phyloP scores from a whole-genome alignment of 1,140 invertebrate species.

The Euwallacea fornicatus region DNA sequence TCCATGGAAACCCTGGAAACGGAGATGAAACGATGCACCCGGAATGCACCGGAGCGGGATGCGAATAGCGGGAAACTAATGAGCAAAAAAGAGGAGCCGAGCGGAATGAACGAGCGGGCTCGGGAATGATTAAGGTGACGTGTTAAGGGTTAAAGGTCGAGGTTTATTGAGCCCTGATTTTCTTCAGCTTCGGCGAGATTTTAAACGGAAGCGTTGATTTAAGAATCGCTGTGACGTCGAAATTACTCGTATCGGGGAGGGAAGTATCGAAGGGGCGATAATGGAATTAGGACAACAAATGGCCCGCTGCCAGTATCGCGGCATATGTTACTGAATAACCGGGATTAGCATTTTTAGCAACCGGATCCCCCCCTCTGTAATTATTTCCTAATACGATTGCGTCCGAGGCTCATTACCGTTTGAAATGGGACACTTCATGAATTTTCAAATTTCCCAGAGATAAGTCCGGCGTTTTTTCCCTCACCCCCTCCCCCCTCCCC shows the following conservation, averaged over 20 bases:
- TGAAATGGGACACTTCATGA: background rate
- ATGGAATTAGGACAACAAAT: conserved; percentile 48
- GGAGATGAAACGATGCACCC: conserved; percentile 5
- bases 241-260: background rate
- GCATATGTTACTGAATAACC: conserved; percentile 44
- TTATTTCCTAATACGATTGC: conserved; percentile 5
- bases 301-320: conserved; percentile 46
- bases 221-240: background rate
- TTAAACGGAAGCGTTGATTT: conserved; percentile 11
- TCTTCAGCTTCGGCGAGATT: conserved; percentile 18
- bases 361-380: conserved; percentile 2
- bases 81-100: conserved; percentile 21
- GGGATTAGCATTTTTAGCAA: conserved; percentile 21
- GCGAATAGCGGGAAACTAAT: conserved; percentile 21
- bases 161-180: conserved; percentile 34
- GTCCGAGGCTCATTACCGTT: background rate
- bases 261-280: conserved; percentile 34
- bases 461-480: background rate
- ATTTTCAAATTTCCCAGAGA: conserved; percentile 1
- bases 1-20: conserved; percentile 41
- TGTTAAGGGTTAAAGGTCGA: conserved; percentile 34
- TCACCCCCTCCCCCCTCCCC: too few relatives aligned
- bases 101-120: conserved; percentile 7
- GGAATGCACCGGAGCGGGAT: conserved; percentile 5
- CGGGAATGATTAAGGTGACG: conserved; percentile 32